These are phyloP conservation scores for Atethmia centrago DNA, from an alignment of 2,888 invertebrate species.

Conservation along the genomic window DNA sequence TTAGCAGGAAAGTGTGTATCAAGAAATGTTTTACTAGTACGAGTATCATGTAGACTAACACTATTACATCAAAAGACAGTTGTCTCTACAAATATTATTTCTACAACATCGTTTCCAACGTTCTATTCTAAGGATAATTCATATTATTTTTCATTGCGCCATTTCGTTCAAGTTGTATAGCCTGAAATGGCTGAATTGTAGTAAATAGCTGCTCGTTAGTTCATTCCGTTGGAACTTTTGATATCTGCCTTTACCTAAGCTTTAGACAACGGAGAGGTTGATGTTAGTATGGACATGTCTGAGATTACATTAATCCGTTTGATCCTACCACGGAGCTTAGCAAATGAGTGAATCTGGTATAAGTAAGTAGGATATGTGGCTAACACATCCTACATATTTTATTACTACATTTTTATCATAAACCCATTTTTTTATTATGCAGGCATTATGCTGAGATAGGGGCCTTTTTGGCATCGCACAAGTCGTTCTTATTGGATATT, in stretches of 20 bases:
- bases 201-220: slow-evolving; percentile 78
- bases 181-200: slow-evolving; percentile 53
- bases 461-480: too few relatives aligned
- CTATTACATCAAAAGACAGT: neutral
- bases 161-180: slow-evolving; percentile 50
- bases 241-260: slow-evolving; percentile 63
- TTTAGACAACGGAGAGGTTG: slow-evolving; percentile 55
- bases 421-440: too few relatives aligned
- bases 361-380: too few relatives aligned
- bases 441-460: too few relatives aligned
- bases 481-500: too few relatives aligned
- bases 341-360: too few relatives aligned
- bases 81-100: slow-evolving; percentile 15
- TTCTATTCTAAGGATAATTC: slow-evolving; percentile 19
- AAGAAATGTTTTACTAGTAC: neutral
- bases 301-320: neutral
- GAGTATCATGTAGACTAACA: neutral
- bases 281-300: slow-evolving; percentile 44
- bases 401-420: too few relatives aligned
- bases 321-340: neutral
- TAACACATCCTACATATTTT: too few relatives aligned
- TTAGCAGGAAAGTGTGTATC: too few relatives aligned
- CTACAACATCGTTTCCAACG: neutral
- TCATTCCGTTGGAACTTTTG: slow-evolving; percentile 69
- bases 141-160: slow-evolving; percentile 56